Base-by-base conservation (phyloP, 2,888 invertebrate genomes). In the Spodoptera picta region DNA sequence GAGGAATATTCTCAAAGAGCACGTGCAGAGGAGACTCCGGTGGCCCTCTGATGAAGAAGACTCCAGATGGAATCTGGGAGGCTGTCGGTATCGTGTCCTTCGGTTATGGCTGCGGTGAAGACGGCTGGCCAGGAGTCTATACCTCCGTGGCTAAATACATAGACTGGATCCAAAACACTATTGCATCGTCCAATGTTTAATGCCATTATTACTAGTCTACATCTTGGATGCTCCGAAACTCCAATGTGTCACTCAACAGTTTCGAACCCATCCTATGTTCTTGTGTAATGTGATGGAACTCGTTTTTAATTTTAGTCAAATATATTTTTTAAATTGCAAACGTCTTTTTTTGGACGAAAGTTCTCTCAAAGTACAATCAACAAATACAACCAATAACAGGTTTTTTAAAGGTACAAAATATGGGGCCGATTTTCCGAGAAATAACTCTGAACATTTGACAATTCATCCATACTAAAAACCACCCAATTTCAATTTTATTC, bases 11-110 rank as follows among this genome's bases (percentile, higher is more conserved):
- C 60, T 95, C 95, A 4, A 95, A 96, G 79, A 97, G 97, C 81
- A 96, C 97, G 0, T 98, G 97, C 80, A 95, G 88, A 14, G 97
- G 97, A 0, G 97, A 97, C 78, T 97, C 97, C 0, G 97, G 97
- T 0, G 97, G 97, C 4, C 97, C 97, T 0, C 88, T 97, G 5
- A 97, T 97, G 97, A 92, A 87, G 73, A 89, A 80, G 51, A 91
- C 90, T 36, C 87, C 91, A 0, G 89, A 94, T 0, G 94, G 94
- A 0, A 85, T 93, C 0, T 96, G 96, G 95, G 95, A 95, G 56
- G 81, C 94, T 0, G 92, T 96, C 4, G 97, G 96, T 0, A 90
- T 97, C 1, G 96, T 97, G 0, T 97, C 97, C 27, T 96, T 96
- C 60, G 97, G 97, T 0, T 95, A 95, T 0, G 95, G 96, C 1